Conservation (phyloP, 2,113 vertebrate genomes). For the Furnarius figulus region DNA sequence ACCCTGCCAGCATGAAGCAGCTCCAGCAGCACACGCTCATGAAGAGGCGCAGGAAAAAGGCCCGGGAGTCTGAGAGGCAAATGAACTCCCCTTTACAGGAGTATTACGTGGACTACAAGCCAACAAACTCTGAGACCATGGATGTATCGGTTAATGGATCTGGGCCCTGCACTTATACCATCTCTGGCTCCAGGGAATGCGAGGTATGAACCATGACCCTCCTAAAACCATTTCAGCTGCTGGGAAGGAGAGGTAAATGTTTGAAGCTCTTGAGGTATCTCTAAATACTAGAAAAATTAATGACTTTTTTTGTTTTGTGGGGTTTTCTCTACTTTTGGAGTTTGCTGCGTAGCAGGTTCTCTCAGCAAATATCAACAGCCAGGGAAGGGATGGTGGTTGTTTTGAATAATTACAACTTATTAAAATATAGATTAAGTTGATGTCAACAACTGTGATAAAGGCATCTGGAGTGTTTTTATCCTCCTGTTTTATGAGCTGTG, state of each 20-base stretch:
- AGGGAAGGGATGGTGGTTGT: slow-evolving; percentile 57
- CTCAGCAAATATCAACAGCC: slow-evolving; percentile 53
- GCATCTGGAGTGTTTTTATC: neutral
- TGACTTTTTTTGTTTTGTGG: slow-evolving; percentile 47
- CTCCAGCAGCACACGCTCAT: slow-evolving; percentile 91
- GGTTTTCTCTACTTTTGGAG: neutral
- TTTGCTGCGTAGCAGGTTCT: slow-evolving; percentile 68
- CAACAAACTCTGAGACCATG: slow-evolving; percentile 97
- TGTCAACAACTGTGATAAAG: slow-evolving; percentile 66
- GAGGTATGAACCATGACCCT: slow-evolving; percentile 97
- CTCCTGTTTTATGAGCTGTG: neutral
- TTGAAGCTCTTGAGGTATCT: slow-evolving; percentile 76
- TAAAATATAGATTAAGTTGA: slow-evolving; percentile 59
- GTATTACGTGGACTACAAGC: slow-evolving; percentile 99
- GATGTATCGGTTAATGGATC: slow-evolving; percentile 98
- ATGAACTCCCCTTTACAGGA: slow-evolving; percentile 96
- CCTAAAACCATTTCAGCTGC: slow-evolving; percentile 94
- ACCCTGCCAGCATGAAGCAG: slow-evolving; percentile 94
- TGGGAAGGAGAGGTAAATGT: slow-evolving; percentile 97
- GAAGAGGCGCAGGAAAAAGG: slow-evolving; percentile 92
- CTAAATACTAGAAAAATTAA: slow-evolving; percentile 74
- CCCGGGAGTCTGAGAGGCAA: slow-evolving; percentile 88
- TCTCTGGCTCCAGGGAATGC: slow-evolving; percentile 98
- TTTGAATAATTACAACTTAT: slow-evolving; percentile 56
- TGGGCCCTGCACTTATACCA: slow-evolving; percentile 97